Conservation (phyloP, 1,140 invertebrate genomes). For the Episyrphus balteatus region DNA sequence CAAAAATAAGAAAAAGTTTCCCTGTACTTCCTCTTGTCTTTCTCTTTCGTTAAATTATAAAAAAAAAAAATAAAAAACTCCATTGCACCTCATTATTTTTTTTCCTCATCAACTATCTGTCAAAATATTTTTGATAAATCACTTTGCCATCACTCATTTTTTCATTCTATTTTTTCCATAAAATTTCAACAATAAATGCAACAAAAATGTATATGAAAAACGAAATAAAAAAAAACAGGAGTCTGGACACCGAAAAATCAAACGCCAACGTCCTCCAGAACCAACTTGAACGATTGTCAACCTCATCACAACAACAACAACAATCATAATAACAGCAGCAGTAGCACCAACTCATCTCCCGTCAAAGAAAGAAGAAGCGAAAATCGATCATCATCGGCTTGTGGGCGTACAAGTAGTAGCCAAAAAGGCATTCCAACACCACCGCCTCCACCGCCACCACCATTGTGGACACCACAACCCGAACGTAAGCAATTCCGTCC, state of each 20-base stretch:
- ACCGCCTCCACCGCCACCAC: constrained; percentile 41
- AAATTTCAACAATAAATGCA: neutral
- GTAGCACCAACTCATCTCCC: neutral
- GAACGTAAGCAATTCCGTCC: constrained; percentile 56
- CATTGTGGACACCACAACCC: constrained; percentile 51
- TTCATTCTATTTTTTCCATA: neutral
- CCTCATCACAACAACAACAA: constrained; percentile 7
- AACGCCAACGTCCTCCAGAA: constrained; percentile 26
- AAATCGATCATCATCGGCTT: neutral
- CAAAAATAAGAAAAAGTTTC: too few species aligned
- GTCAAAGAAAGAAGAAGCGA: neutral
- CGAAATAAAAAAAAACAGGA: too few species aligned
- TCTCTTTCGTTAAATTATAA: too few species aligned
- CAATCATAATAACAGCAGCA: neutral
- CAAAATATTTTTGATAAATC: too few species aligned
- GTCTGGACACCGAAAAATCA: constrained; percentile 30
- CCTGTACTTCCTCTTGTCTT: too few species aligned
- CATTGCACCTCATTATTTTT: too few species aligned
- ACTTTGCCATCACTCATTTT: neutral
- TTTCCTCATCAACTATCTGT: too few species aligned
- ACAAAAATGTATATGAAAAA: neutral
- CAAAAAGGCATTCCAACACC: constrained; percentile 21
- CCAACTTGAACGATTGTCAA: constrained; percentile 15
- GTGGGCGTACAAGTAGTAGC: neutral
- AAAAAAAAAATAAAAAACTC: too few species aligned